Conservation (phyloP, 2,113 vertebrate genomes). For the Pelecanoides urinatrix region DNA sequence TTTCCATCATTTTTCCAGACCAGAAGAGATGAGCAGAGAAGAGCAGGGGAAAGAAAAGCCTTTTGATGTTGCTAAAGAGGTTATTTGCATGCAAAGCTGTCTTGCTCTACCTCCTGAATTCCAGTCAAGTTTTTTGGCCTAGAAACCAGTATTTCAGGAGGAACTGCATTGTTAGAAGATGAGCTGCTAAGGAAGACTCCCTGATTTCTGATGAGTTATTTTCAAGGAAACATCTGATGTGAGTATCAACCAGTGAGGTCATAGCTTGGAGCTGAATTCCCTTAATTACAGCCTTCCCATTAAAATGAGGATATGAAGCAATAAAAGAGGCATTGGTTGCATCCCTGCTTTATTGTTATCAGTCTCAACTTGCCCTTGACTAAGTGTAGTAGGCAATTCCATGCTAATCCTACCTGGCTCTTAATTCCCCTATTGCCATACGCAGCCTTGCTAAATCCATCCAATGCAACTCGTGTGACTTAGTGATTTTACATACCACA, state of each 20-base stretch:
- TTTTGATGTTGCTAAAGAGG: slow-evolving; percentile 7
- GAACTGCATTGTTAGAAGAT: slow-evolving; percentile 22
- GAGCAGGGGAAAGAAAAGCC: background rate
- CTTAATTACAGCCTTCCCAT: slow-evolving; percentile 37
- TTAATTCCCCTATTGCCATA: background rate
- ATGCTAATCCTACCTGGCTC: background rate
- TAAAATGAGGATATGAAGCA: slow-evolving; percentile 22
- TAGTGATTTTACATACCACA: background rate
- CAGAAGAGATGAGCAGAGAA: background rate
- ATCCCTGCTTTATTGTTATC: slow-evolving; percentile 1
- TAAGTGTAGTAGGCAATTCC: background rate
- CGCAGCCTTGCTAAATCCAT: background rate
- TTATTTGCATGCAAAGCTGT: slow-evolving; percentile 21
- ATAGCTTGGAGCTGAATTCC: slow-evolving; percentile 22
- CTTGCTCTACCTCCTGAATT: slow-evolving; percentile 47
- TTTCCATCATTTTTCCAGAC: background rate
- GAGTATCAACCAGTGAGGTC: slow-evolving; percentile 51
- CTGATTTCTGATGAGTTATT: slow-evolving; percentile 15
- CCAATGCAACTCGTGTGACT: background rate
- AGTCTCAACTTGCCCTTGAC: slow-evolving; percentile 29
- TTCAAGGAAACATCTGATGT: slow-evolving; percentile 12
- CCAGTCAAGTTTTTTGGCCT: background rate
- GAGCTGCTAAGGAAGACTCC: slow-evolving; percentile 2
- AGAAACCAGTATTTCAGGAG: slow-evolving; percentile 73
- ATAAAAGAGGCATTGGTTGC: background rate